A percentile compares a stretch with the other conserved stretches of the same genome.
phyloP scores from a whole-genome alignment of 2,888 invertebrate species.

The Dorcus parallelipipedus region DNA sequence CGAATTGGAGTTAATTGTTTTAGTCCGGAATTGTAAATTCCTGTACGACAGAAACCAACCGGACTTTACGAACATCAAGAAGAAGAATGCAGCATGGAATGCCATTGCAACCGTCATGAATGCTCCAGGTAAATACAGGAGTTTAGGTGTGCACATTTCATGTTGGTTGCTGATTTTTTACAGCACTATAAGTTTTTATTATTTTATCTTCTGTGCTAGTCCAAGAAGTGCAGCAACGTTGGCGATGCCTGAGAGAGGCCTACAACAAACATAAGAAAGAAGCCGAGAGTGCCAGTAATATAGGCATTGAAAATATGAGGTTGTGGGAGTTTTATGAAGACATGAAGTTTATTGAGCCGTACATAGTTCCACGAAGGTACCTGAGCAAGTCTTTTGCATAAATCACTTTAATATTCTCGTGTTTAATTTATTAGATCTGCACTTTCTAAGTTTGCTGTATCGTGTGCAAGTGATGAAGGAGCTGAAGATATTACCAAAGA shows the following conservation, averaged over 20 bases:
- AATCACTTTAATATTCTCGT: too few species aligned
- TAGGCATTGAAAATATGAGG: slow-evolving; percentile 3
- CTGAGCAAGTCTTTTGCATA: too few species aligned
- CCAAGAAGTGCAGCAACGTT: slow-evolving; percentile 24
- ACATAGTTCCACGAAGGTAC: slow-evolving; percentile 27
- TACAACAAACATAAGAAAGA: slow-evolving; percentile 23
- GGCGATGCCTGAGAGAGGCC: slow-evolving; percentile 28
- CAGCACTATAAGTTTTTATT: too few species aligned
- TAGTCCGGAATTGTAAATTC: slow-evolving; percentile 30
- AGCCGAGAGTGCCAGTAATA: slow-evolving; percentile 9
- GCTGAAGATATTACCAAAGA: too few species aligned
- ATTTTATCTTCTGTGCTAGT: slow-evolving; percentile 9
- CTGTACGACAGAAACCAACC: slow-evolving; percentile 26
- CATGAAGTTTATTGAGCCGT: slow-evolving; percentile 29
- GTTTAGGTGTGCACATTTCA: too few species aligned
- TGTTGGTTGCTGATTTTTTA: too few species aligned
- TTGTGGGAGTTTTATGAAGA: slow-evolving; percentile 30
- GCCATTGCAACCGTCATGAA: slow-evolving; percentile 29
- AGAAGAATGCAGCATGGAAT: slow-evolving; percentile 28
- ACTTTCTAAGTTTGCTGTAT: too few species aligned
- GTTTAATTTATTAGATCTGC: too few species aligned
- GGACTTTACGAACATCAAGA: slow-evolving; percentile 28
- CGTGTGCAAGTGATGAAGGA: too few species aligned
- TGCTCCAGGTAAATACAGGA: slow-evolving; percentile 19
- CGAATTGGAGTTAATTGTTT: slow-evolving; percentile 30